Conservation (phyloP, 1,140 invertebrate genomes). For the Araneus ventricosus region DNA sequence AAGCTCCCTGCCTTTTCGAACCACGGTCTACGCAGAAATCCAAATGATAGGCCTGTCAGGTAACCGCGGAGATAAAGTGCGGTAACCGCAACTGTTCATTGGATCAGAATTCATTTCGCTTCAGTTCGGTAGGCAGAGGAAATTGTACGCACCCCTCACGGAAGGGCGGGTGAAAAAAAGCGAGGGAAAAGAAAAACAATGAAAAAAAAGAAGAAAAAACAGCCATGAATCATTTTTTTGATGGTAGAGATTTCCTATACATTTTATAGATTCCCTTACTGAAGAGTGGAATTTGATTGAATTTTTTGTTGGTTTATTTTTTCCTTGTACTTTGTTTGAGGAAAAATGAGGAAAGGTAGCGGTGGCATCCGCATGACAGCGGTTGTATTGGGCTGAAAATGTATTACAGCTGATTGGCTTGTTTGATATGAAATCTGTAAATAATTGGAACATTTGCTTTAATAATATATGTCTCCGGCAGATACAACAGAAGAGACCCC, state of each 20-base stretch:
- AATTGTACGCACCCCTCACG: slow-evolving; percentile 36
- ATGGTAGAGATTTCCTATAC: slow-evolving; percentile 36
- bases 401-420: background rate
- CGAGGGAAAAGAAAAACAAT: background rate
- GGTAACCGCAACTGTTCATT: slow-evolving; percentile 64
- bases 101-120: slow-evolving; percentile 38
- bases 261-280: slow-evolving; percentile 37
- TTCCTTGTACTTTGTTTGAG: background rate
- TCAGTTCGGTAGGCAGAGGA: slow-evolving; percentile 56
- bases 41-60: slow-evolving; percentile 63
- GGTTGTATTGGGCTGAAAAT: background rate
- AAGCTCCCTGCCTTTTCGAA: background rate
- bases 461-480: background rate
- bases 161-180: background rate
- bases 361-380: background rate
- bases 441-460: background rate
- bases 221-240: slow-evolving; percentile 40
- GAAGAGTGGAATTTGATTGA: slow-evolving; percentile 42
- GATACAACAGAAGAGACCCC: background rate
- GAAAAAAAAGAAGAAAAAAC: background rate
- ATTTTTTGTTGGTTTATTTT: slow-evolving; percentile 25
- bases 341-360: background rate
- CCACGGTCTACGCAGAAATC: background rate
- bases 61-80: slow-evolving; percentile 52
- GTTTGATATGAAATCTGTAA: background rate